These are phyloP conservation scores for Cacoxenus indagator DNA, from an alignment of 2,888 invertebrate species.

Conservation along the genomic window DNA sequence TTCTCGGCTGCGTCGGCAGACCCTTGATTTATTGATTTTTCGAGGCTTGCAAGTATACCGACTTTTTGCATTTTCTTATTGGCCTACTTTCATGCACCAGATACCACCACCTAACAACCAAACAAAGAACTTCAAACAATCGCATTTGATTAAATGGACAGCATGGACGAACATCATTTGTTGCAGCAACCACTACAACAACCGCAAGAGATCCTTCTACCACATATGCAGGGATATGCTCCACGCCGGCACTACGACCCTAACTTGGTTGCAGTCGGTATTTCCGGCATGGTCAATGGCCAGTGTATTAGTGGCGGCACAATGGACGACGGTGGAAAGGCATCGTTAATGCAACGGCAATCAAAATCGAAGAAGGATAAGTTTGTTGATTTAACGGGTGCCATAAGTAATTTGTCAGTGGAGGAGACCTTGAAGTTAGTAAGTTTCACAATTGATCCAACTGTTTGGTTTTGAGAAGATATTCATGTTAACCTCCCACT, in stretches of 20 bases:
- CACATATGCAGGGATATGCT: conserved; percentile 61
- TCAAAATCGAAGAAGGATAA: conserved; percentile 62
- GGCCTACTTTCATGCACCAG: conserved; percentile 26
- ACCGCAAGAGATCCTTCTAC: conserved; percentile 40
- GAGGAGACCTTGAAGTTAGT: conserved; percentile 67
- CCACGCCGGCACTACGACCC: conserved; percentile 67
- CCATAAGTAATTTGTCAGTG: conserved; percentile 52
- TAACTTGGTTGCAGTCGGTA: conserved; percentile 36
- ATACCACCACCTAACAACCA: conserved; percentile 34
- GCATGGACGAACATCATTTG: conserved; percentile 36
- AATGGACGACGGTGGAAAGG: conserved; percentile 13
- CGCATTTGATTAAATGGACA: conserved; percentile 45
- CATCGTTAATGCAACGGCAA: conserved; percentile 42
- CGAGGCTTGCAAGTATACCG: conserved; percentile 10
- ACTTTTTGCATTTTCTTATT: conserved; percentile 10
- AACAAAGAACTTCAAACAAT: neutral
- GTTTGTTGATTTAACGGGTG: conserved; percentile 37
- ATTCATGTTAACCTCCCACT: neutral
- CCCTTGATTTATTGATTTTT: conserved; percentile 39
- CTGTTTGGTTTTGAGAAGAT: neutral
- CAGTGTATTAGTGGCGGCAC: conserved; percentile 24
- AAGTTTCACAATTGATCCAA: conserved; percentile 26
- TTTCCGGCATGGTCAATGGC: conserved; percentile 49
- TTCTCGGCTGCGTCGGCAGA: neutral
- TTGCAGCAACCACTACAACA: conserved; percentile 30